Evolutionary conservation across 2,797 vertebrate species (phyloP).

Genomic region (Neopelma chrysocephalum): DNA sequence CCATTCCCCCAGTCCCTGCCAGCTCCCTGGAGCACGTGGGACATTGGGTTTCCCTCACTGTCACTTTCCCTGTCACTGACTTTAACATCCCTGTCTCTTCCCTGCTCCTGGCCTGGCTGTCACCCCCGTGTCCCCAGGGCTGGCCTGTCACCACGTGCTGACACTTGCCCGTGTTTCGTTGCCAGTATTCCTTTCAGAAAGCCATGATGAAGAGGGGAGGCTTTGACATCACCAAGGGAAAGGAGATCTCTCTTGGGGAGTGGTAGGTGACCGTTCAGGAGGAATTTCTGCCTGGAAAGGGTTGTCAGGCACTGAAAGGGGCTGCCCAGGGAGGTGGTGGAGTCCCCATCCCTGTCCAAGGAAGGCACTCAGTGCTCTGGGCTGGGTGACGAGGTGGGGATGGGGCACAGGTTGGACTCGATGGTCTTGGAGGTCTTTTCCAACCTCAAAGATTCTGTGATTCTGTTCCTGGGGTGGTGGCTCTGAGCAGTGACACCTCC

Average conservation of each 20-base stretch:
- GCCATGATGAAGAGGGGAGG: conserved; percentile 85
- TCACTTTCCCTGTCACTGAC: not conserved
- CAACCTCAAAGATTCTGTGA: not conserved
- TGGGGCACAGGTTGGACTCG: not conserved
- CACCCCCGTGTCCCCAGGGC: not conserved
- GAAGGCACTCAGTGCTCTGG: not conserved
- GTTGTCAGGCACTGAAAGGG: not conserved
- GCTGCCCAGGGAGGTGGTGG: not conserved
- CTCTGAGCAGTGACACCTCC: not conserved
- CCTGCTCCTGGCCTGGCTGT: not conserved
- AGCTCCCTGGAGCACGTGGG: not conserved
- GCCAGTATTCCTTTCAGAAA: conserved; percentile 90
- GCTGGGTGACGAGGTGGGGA: not conserved
- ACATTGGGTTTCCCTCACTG: not conserved
- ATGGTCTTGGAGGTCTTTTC: not conserved
- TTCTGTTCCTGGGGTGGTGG: not conserved
- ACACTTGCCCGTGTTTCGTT: conserved; percentile 34
- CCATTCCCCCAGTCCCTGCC: not conserved
- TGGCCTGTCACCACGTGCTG: not conserved
- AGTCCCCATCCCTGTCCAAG: not conserved
- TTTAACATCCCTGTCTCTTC: not conserved
- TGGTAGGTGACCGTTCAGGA: conserved; percentile 79
- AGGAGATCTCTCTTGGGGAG: conserved; percentile 85
- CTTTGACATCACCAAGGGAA: conserved; percentile 83
- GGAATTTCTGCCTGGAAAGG: not conserved